Conservation (phyloP, 37 sponge, comb jelly and placozoan genomes). For the Dysidea cf. avara region DNA sequence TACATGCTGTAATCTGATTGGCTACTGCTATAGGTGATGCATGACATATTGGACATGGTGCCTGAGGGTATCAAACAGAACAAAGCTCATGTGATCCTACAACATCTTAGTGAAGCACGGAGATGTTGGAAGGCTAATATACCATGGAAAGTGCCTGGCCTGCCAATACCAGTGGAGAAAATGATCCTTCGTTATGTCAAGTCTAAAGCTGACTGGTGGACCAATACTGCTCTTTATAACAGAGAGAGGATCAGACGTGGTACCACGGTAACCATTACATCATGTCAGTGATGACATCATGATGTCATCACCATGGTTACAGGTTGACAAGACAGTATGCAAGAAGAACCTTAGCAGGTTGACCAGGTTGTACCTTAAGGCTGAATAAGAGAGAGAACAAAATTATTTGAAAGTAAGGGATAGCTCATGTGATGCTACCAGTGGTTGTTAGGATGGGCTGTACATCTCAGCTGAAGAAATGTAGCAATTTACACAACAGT, state of each 20-base stretch:
- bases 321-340: slow-evolving; percentile 98
- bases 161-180: slow-evolving; percentile 98
- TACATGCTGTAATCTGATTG: too few relatives aligned
- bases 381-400: slow-evolving; percentile 98
- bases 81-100: slow-evolving; percentile 95
- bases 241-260: slow-evolving; percentile 96
- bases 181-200: slow-evolving; percentile 99
- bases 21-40: slow-evolving; percentile 69
- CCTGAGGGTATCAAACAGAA: slow-evolving; percentile 99
- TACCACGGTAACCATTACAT: slow-evolving; percentile 68
- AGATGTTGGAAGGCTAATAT: slow-evolving; percentile 99
- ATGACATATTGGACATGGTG: slow-evolving; percentile 99
- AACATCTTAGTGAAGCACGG: slow-evolving; percentile 99
- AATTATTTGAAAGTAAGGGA: slow-evolving; percentile 90
- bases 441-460: slow-evolving; percentile 77
- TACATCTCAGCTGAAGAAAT: slow-evolving; percentile 96
- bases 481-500: slow-evolving; percentile 99
- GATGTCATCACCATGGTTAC: neutral
- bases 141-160: slow-evolving; percentile 99
- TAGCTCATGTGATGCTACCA: neutral
- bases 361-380: slow-evolving; percentile 96
- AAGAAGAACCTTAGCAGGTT: slow-evolving; percentile 99
- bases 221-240: slow-evolving; percentile 99
- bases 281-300: neutral
- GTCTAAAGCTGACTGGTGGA: slow-evolving; percentile 99